phyloP scores from a whole-genome alignment of 2,888 invertebrate species.

The Agapetus fuscipes region DNA sequence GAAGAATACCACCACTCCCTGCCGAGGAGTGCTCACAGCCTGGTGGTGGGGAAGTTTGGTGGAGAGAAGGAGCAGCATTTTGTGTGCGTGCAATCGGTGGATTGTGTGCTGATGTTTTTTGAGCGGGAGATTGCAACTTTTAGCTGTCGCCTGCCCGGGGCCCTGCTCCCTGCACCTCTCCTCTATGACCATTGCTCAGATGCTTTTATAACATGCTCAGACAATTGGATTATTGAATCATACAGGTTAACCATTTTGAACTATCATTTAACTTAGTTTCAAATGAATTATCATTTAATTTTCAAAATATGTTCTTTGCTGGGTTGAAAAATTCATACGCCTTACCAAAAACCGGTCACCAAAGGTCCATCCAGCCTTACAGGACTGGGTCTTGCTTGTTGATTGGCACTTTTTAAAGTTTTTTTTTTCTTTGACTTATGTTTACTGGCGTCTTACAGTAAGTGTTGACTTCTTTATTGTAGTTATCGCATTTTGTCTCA shows the following conservation, averaged over 20 bases:
- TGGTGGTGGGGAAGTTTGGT: constrained; percentile 81
- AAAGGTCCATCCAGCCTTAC: too few relatives aligned
- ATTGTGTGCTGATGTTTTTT: constrained; percentile 81
- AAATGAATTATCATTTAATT: too few relatives aligned
- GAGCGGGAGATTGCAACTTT: constrained; percentile 90
- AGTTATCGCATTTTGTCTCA: constrained; percentile 70
- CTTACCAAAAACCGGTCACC: too few relatives aligned
- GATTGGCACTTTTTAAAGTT: too few relatives aligned
- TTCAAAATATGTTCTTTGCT: too few relatives aligned
- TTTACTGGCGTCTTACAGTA: too few relatives aligned
- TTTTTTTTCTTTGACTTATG: too few relatives aligned
- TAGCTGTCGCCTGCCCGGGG: constrained; percentile 68
- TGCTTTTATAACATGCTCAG: constrained; percentile 72
- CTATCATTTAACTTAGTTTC: too few relatives aligned
- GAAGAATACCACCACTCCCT: constrained; percentile 74
- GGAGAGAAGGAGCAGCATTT: constrained; percentile 76
- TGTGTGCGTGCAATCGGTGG: constrained; percentile 82
- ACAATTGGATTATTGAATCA: constrained; percentile 75
- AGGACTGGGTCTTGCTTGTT: too few relatives aligned
- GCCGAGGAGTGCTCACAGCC: constrained; percentile 63
- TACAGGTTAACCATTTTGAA: constrained; percentile 66
- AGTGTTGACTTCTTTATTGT: constrained; percentile 30
- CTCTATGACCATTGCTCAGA: constrained; percentile 73
- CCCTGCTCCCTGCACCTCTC: constrained; percentile 77
- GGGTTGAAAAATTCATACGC: too few relatives aligned